Conservation (phyloP, 2,113 vertebrate species). For the Aptenodytes patagonicus region DNA sequence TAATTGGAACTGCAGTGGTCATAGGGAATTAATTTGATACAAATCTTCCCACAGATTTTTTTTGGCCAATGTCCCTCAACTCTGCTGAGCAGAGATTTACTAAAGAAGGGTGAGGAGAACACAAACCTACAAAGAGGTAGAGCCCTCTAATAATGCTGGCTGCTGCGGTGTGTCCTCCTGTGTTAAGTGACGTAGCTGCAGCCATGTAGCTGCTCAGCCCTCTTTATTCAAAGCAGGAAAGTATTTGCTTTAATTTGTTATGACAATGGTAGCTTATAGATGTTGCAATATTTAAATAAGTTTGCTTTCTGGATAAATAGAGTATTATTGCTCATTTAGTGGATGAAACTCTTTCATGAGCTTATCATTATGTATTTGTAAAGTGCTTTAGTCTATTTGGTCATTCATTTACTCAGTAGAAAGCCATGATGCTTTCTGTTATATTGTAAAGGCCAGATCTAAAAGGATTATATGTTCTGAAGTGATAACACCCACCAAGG, state of each 20-base stretch:
- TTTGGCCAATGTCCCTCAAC: neutral
- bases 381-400: neutral
- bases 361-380: neutral
- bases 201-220: neutral
- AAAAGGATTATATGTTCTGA: neutral
- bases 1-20: conserved; percentile 13
- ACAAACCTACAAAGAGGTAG: neutral
- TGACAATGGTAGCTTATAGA: neutral
- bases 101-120: neutral
- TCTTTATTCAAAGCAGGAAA: neutral
- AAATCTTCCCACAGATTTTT: neutral
- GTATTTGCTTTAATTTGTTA: neutral
- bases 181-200: neutral
- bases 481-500: neutral
- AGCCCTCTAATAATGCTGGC: neutral
- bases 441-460: neutral
- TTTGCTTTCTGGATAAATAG: neutral
- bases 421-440: neutral
- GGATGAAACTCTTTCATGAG: neutral
- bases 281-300: neutral
- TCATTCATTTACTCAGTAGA: neutral
- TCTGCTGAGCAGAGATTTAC: neutral
- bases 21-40: neutral
- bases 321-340: neutral
- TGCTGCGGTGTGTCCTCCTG: neutral